phyloP scores from a whole-genome alignment of 2,888 invertebrate genomes.

The Latrodectus hesperus region DNA sequence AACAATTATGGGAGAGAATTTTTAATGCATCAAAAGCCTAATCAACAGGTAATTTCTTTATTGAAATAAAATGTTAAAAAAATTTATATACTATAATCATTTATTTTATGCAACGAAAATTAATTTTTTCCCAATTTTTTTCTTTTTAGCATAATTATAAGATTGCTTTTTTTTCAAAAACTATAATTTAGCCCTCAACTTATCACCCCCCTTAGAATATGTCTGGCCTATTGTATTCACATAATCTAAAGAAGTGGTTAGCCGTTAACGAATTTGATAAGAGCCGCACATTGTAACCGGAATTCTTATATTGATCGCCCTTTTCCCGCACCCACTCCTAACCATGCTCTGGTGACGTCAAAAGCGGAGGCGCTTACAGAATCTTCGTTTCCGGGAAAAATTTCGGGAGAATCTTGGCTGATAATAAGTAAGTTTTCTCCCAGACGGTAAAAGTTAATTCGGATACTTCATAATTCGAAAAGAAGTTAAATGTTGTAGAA shows the following conservation, averaged over 20 bases:
- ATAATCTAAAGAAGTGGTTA: constrained; percentile 3
- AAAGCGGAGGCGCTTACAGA: background rate
- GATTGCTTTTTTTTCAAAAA: no score
- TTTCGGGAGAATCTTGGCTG: background rate
- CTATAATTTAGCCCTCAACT: no score
- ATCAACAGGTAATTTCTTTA: no score
- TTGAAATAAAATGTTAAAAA: no score
- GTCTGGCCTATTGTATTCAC: background rate
- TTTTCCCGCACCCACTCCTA: background rate
- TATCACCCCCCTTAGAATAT: no score
- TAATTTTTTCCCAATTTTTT: no score
- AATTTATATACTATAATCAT: no score
- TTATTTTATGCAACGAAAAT: no score
- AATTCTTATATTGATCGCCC: background rate
- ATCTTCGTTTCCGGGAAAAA: background rate
- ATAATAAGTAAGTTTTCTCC: background rate
- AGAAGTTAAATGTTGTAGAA: no score
- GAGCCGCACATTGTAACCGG: background rate
- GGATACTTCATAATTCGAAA: background rate
- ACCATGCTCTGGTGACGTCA: background rate
- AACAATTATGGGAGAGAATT: no score
- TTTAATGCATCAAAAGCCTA: no score
- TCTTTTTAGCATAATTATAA: no score
- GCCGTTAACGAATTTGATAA: constrained; percentile 1
- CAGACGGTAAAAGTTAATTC: background rate